These are phyloP conservation scores for Solenodon paradoxus DNA, from an alignment of 2,113 vertebrate species.

Conservation along the genomic window DNA sequence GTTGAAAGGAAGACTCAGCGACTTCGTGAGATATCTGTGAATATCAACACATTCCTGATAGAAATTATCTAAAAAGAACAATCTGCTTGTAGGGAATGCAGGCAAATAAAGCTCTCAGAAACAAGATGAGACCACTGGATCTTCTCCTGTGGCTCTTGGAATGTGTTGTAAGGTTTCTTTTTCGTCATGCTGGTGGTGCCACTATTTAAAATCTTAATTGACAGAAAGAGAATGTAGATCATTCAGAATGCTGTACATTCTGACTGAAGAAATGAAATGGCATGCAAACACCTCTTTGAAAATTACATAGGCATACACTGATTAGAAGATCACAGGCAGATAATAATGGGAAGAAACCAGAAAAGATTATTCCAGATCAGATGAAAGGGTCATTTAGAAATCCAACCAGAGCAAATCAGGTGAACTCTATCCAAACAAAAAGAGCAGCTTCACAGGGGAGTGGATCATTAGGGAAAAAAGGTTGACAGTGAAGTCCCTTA, in stretches of 20 bases:
- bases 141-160: slow-evolving; percentile 54
- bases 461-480: slow-evolving; percentile 66
- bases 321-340: slow-evolving; percentile 65
- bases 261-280: not conserved
- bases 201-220: not conserved
- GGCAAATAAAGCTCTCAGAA: slow-evolving; percentile 34
- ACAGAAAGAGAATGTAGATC: not conserved
- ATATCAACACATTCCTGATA: slow-evolving; percentile 25
- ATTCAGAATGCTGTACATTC: too few species aligned
- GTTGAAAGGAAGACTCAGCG: not conserved
- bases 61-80: slow-evolving; percentile 50
- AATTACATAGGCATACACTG: not conserved
- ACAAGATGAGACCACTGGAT: not conserved
- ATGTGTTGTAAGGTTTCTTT: not conserved
- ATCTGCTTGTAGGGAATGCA: not conserved
- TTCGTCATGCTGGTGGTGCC: slow-evolving; percentile 49
- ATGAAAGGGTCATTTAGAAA: slow-evolving; percentile 59
- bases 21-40: not conserved
- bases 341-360: not conserved
- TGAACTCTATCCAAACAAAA: slow-evolving; percentile 66
- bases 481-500: slow-evolving; percentile 64
- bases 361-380: slow-evolving; percentile 60
- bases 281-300: slow-evolving; percentile 73
- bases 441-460: slow-evolving; percentile 46
- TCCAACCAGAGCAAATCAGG: slow-evolving; percentile 46